These are phyloP conservation scores for Columba guinea DNA, from an alignment of 2,797 vertebrate species.

Conservation along the genomic window DNA sequence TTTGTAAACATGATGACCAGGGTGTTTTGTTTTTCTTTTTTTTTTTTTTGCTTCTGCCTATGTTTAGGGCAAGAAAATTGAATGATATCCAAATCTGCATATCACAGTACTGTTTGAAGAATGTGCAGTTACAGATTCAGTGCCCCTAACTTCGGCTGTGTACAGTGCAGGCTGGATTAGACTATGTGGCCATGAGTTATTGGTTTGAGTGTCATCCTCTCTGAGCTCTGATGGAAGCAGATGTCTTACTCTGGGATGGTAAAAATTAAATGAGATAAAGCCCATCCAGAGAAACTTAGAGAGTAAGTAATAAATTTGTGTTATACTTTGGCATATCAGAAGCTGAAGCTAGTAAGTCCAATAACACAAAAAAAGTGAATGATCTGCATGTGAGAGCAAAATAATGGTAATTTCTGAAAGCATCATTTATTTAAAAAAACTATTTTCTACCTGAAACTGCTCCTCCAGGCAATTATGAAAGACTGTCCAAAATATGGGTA, in stretches of 20 bases:
- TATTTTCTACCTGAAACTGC: neutral
- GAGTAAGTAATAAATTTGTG: constrained; percentile 5
- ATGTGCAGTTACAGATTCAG: neutral
- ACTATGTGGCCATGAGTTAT: neutral
- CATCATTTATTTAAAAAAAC: neutral
- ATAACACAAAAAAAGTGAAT: neutral
- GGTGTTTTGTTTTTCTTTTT: neutral
- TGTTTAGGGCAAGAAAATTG: constrained; percentile 5
- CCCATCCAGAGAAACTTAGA: neutral
- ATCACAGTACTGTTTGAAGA: neutral
- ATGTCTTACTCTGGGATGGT: neutral
- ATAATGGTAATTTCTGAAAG: neutral
- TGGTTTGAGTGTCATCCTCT: neutral
- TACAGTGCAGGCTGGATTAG: neutral
- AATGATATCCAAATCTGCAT: constrained; percentile 15
- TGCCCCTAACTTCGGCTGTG: neutral
- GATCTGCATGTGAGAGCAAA: neutral
- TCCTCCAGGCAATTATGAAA: neutral
- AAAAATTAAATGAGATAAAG: neutral
- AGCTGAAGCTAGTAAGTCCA: constrained; percentile 10
- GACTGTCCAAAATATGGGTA: neutral
- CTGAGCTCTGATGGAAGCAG: neutral
- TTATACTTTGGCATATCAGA: constrained; percentile 28
- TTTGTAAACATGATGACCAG: constrained; percentile 9
- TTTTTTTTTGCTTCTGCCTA: neutral